phyloP scores from a whole-genome alignment of 2,113 vertebrate genomes.

The Chiloscyllium plagiosum region DNA sequence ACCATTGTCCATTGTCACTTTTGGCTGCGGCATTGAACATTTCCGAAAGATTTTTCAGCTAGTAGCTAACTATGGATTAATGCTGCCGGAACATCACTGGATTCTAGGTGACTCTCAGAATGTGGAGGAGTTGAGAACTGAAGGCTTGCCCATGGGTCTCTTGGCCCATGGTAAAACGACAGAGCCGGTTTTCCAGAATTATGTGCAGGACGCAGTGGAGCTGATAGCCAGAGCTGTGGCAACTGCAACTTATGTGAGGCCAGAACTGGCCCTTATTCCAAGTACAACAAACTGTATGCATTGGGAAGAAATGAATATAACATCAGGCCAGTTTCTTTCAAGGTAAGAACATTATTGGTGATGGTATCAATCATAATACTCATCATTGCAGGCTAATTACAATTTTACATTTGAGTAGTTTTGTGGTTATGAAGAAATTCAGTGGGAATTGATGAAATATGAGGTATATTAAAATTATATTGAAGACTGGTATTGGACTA shows the following conservation, averaged over 20 bases:
- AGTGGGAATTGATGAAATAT: neutral
- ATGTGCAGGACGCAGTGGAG: constrained; percentile 86
- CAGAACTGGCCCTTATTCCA: constrained; percentile 83
- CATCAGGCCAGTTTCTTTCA: constrained; percentile 85
- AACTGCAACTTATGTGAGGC: constrained; percentile 72
- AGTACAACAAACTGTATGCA: constrained; percentile 91
- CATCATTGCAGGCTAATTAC: neutral
- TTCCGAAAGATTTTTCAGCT: constrained; percentile 71
- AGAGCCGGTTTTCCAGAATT: constrained; percentile 76
- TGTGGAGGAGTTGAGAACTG: constrained; percentile 81
- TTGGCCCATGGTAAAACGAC: constrained; percentile 85
- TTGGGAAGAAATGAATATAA: constrained; percentile 63
- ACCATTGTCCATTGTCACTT: constrained; percentile 75
- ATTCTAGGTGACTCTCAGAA: constrained; percentile 91
- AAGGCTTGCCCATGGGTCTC: constrained; percentile 82
- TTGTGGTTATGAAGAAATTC: neutral
- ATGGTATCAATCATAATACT: neutral
- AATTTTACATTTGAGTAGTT: neutral
- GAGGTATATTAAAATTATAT: neutral
- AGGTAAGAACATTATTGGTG: constrained; percentile 61
- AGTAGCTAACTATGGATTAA: constrained; percentile 59
- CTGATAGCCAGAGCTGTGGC: constrained; percentile 81
- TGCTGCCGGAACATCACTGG: constrained; percentile 77
- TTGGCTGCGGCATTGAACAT: constrained; percentile 84
- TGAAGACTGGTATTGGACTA: neutral